Base-by-base conservation (phyloP, 2,888 invertebrate species). In the Caradrina clavipalpis region DNA sequence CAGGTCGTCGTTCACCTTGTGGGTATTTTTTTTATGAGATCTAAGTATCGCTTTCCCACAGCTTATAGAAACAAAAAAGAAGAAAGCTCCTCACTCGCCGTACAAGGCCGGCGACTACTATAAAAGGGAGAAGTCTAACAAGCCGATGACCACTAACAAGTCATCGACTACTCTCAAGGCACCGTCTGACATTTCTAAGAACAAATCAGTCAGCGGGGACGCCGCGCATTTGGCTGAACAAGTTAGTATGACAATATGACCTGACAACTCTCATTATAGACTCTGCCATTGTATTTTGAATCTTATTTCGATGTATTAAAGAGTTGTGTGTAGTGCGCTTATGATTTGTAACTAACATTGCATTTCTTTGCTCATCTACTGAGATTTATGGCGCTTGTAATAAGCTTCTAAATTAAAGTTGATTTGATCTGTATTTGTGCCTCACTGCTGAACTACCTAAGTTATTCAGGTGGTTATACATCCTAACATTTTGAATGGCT, bases 211-310 rank as follows among this genome's bases (percentile, higher is more conserved):
- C 0, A 84, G 86, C 22, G 89, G 88, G 0, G 93, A 92, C 35
- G 85, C 93, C 0, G 76, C 90, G 0, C 76, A 88, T 62, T 82
- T 94, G 39, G 92, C 88, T 42, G 92, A 94, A 22, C 94, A 95
- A 90, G 95, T 95, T 56, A 61, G 68, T 61, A 3, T 39, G 1
- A 10, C 22, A n/a, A 66, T 45, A 13, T 26, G 11, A 59, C n/a
- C 21, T 15, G 35, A 35, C 1, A 35, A 1, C 35, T 35, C 10
- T 17, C 45, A 17, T 1, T 15, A 3, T 17, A 45, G 17, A 7
- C 17, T 45, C 5, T 17, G 21, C n/a, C 31, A 21, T 71, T 39
- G 39, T 21, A 49, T 10, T 59, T 68, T 57, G 15, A 49, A 42
- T n/a, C 39, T 39, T 71, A 39, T 26, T 1, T 6, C 13, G 39